phyloP scores from a whole-genome alignment of 2,113 vertebrate genomes.

The Phyllopteryx taeniolatus region DNA sequence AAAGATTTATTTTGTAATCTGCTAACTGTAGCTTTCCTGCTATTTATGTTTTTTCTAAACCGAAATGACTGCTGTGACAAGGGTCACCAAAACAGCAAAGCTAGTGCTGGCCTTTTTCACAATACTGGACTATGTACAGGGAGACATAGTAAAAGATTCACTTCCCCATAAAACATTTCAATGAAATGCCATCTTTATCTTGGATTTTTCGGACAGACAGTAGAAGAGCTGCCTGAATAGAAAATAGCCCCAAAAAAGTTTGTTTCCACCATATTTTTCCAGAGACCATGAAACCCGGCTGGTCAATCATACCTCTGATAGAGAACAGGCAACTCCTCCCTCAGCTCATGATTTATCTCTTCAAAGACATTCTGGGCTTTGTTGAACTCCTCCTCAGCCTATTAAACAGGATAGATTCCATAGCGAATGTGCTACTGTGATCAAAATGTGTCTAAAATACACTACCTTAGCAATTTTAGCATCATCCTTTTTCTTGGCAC shows the following conservation, averaged over 20 bases:
- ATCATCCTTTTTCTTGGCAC: constrained; percentile 91
- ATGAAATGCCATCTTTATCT: not conserved
- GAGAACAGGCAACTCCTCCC: constrained; percentile 87
- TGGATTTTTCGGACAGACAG: too few relatives aligned
- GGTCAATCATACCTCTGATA: constrained; percentile 80
- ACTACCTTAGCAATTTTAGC: constrained; percentile 83
- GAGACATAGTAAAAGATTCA: too few relatives aligned
- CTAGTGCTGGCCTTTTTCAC: too few relatives aligned
- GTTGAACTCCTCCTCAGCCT: constrained; percentile 94
- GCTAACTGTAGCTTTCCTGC: too few relatives aligned
- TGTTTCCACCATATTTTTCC: not conserved
- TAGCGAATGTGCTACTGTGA: not conserved
- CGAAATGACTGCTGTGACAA: too few relatives aligned
- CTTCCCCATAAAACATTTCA: not conserved
- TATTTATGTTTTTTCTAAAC: too few relatives aligned
- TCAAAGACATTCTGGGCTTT: constrained; percentile 90
- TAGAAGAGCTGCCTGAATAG: not conserved
- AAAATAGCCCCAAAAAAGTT: not conserved
- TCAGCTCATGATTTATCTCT: constrained; percentile 87
- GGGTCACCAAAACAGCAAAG: too few relatives aligned
- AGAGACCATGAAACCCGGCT: not conserved
- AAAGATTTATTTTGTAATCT: too few relatives aligned
- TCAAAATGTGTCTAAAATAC: not conserved
- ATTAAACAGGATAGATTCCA: not conserved
- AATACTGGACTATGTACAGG: too few relatives aligned